Conservation (phyloP, 2,888 invertebrate species). For the Lasioglossum zephyrum region DNA sequence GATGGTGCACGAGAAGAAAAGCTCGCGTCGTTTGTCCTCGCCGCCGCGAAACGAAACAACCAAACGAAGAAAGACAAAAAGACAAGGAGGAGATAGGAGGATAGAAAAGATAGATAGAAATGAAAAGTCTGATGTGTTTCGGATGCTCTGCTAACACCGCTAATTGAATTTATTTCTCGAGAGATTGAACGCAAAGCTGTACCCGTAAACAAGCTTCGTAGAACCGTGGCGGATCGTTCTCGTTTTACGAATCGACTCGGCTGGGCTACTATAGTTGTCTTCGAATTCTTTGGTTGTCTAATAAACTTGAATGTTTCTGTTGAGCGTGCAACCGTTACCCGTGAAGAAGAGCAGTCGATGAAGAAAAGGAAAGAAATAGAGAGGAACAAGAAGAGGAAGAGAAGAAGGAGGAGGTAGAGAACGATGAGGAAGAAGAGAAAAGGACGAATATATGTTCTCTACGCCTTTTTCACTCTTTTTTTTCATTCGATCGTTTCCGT, state of each 20-base stretch:
- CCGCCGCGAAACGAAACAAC: slow-evolving; percentile 6
- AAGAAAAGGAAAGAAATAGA: not conserved
- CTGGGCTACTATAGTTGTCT: slow-evolving; percentile 8
- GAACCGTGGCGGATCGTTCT: not conserved
- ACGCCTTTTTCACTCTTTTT: not conserved
- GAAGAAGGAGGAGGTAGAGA: not conserved
- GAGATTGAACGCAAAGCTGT: slow-evolving; percentile 10
- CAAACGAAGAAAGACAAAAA: slow-evolving; percentile 5
- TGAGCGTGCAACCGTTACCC: not conserved
- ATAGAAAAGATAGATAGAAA: not conserved
- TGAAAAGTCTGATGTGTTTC: slow-evolving; percentile 14
- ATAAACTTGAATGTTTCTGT: slow-evolving; percentile 12
- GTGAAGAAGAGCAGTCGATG: not conserved
- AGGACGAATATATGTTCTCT: not conserved
- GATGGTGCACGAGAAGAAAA: not conserved
- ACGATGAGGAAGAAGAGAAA: not conserved
- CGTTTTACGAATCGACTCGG: slow-evolving; percentile 2
- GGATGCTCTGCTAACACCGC: slow-evolving; percentile 15
- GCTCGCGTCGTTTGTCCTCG: slow-evolving; percentile 39
- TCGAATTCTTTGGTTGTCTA: slow-evolving; percentile 22
- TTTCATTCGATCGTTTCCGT: slow-evolving; percentile 11
- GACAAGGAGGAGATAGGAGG: not conserved
- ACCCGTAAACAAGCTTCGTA: slow-evolving; percentile 16
- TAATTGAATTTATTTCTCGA: slow-evolving; percentile 8
- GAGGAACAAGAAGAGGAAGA: not conserved